Percentiles rank a stretch among this genome's conserved stretches.
Evolutionary conservation across 2,888 invertebrate species (phyloP).

Genomic region (Spisula subtruncata): DNA sequence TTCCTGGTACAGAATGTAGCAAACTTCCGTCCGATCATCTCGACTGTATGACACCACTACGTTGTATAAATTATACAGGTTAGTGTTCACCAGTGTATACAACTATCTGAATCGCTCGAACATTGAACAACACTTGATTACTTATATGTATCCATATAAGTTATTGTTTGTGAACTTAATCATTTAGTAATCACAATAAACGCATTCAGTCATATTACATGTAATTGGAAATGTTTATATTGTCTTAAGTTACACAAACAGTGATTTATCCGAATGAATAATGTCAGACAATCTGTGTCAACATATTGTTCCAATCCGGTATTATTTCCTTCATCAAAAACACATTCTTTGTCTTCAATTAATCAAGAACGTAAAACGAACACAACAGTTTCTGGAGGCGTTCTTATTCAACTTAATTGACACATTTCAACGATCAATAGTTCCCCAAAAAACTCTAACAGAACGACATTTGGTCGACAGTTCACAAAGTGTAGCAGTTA

Average conservation of each 20-base stretch:
- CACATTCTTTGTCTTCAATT: neutral
- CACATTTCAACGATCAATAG: neutral
- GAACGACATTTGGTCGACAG: neutral
- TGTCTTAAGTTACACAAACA: neutral
- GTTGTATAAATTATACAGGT: too few species aligned
- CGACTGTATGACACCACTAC: neutral
- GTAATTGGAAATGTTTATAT: neutral
- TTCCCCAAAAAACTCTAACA: neutral
- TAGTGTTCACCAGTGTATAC: too few species aligned
- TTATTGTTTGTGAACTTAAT: too few species aligned
- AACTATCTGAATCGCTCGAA: too few species aligned
- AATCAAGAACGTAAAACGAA: neutral
- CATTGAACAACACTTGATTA: too few species aligned
- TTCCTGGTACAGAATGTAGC: slow-evolving; percentile 14
- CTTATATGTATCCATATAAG: too few species aligned
- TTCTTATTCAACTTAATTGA: neutral
- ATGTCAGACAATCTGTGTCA: neutral
- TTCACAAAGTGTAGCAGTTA: neutral
- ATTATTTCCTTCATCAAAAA: neutral
- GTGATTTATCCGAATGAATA: neutral
- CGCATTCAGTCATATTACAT: neutral
- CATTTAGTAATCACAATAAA: too few species aligned
- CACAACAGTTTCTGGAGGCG: neutral
- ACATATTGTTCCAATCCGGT: neutral
- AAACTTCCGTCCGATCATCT: slow-evolving; percentile 19